Percentiles rank a stretch among this genome's conserved stretches.
Conservation (phyloP, 1,140 invertebrate genomes). For the Aphis gossypii region DNA sequence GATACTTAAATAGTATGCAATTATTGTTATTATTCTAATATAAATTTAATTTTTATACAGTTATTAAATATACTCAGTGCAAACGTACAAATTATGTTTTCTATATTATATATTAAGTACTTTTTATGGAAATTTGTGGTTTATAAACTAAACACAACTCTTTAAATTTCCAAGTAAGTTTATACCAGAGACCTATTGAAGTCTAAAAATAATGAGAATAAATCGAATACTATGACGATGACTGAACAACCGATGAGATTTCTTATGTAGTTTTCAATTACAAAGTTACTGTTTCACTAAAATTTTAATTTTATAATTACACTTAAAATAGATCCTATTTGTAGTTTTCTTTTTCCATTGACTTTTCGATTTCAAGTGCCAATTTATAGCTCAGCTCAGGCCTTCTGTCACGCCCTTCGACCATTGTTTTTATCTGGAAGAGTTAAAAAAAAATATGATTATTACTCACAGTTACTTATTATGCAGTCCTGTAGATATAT, state of each 20-base stretch:
- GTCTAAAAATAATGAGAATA: neutral
- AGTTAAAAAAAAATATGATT: conserved; percentile 30
- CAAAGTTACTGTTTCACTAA: neutral
- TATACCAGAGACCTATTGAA: neutral
- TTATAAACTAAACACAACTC: neutral
- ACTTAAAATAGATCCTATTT: neutral
- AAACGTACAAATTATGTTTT: neutral
- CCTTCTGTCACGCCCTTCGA: conserved; percentile 82
- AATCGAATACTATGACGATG: neutral
- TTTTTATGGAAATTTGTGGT: neutral
- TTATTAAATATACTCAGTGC: conserved; percentile 33
- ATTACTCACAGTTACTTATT: neutral
- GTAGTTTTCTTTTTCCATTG: conserved; percentile 52
- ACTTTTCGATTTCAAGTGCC: conserved; percentile 79
- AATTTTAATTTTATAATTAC: neutral
- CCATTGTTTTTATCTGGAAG: conserved; percentile 79
- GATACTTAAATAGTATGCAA: neutral
- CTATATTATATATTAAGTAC: conserved; percentile 14
- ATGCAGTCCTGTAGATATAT: neutral
- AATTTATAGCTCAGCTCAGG: conserved; percentile 87
- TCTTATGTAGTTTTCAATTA: neutral
- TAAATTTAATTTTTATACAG: conserved; percentile 17
- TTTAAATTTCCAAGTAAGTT: neutral
- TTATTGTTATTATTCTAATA: conserved; percentile 4
- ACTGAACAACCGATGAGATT: neutral